Percentiles rank a stretch among this genome's conserved stretches.
phyloP scores from a whole-genome alignment of 2,888 invertebrate species.

The Sinhomidia bicolor region DNA sequence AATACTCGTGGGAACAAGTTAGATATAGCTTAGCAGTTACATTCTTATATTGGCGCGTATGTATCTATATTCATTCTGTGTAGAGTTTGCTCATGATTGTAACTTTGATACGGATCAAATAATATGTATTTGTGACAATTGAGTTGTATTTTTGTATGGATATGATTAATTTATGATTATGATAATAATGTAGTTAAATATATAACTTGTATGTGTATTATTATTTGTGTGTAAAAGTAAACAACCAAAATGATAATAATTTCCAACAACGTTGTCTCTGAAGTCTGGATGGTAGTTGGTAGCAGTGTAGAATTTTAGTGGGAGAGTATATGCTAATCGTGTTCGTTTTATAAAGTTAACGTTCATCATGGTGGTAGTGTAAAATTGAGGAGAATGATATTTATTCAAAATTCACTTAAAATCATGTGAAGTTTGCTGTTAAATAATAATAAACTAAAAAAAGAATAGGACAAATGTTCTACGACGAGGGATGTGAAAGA shows the following conservation, averaged over 20 bases:
- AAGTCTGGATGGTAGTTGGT: neutral
- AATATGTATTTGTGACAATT: constrained; percentile 68
- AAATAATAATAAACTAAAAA: constrained; percentile 36
- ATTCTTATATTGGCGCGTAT: no score
- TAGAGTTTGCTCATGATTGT: neutral
- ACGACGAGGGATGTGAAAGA: constrained; percentile 52
- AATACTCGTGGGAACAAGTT: no score
- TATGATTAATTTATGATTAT: constrained; percentile 55
- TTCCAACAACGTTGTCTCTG: neutral
- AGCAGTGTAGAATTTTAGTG: neutral
- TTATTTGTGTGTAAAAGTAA: neutral
- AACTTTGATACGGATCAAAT: constrained; percentile 68
- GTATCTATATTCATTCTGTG: neutral
- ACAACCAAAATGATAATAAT: neutral
- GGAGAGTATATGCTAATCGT: neutral
- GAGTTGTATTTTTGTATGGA: constrained; percentile 52
- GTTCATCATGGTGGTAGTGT: neutral
- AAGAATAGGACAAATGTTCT: constrained; percentile 46
- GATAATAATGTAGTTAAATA: no score
- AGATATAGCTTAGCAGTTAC: no score
- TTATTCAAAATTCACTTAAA: neutral
- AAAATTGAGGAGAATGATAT: neutral
- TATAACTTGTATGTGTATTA: no score
- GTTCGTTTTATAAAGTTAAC: neutral
- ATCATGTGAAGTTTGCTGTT: neutral